Evolutionary conservation across 2,797 vertebrate species (phyloP), one percentile per base, ranked within the genome.

Genomic region (Octomys mimax): DNA sequence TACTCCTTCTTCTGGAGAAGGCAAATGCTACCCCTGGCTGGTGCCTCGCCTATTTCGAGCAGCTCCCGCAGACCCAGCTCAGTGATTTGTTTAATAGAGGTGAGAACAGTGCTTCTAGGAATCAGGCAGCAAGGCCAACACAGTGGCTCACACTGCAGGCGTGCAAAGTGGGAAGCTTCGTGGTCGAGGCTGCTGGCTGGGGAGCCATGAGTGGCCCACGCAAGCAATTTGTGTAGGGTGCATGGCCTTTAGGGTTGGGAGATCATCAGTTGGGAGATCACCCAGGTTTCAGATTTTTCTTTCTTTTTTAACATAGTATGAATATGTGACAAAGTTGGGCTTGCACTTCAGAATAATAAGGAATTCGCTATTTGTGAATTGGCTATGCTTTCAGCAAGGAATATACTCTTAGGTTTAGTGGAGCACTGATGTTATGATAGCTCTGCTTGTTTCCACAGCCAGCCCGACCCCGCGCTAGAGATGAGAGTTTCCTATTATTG

Each of bases 81-180:
- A 68, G 54, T 77, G 92, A 92, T 96, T 87, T 96, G 66, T 95
- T 97, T 94, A 96, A 80, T 93, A 0, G 81, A 97, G 95, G 89
- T 86, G 81, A 95, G 96, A 93, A 46, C 52, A 88, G 91, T 36
- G 73, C 79, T 97, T 97, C 94, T 89, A 90, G 96, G 96, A 97
- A 94, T 88, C 89, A 94, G 91, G 62, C 52, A 42, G 33, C 22
- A 57, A 93, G 85, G 71, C 52, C 89, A 52, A n/a, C 39, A 52
- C 0, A 42, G 33, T 85, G 92, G 66, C 89, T 79, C 83, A 94
- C 71, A 85, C 94, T 89, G 81, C 75, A 96, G 92, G 87, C 59
- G 66, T 70, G 42, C 79, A 89, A 89, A 62, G 73, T 75, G 59
- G 18, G 16, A 81, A 77, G 77, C 24, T 81, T 90, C 90, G 70